These are phyloP conservation scores for Fabriciana adippe DNA, from an alignment of 2,888 invertebrate species.

Conservation along the genomic window DNA sequence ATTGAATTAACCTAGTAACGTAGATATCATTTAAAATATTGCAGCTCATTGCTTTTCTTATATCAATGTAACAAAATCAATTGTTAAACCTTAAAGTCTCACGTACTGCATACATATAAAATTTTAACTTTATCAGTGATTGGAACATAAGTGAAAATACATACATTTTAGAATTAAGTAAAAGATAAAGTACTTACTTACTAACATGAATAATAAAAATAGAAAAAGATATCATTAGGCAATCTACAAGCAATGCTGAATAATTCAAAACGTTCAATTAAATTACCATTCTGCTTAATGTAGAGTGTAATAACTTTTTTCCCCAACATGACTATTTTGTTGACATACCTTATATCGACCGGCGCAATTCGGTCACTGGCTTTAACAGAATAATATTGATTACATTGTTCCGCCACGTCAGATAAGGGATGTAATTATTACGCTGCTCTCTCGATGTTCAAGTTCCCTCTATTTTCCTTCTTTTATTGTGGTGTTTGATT, in stretches of 20 bases:
- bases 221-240: too few relatives aligned
- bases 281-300: background rate
- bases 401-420: conserved; percentile 15
- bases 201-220: too few relatives aligned
- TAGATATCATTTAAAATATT: too few relatives aligned
- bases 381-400: conserved; percentile 55
- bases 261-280: background rate
- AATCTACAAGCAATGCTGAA: background rate
- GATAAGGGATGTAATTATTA: conserved; percentile 8
- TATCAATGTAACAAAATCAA: too few relatives aligned
- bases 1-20: too few relatives aligned
- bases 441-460: conserved; percentile 7
- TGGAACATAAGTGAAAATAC: too few relatives aligned
- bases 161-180: too few relatives aligned
- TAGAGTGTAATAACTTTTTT: background rate
- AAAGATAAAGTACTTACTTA: too few relatives aligned
- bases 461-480: background rate
- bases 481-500: background rate
- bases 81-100: too few relatives aligned
- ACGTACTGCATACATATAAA: too few relatives aligned
- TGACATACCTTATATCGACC: conserved; percentile 6
- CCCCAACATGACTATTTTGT: background rate
- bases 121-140: too few relatives aligned
- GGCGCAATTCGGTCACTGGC: conserved; percentile 45
- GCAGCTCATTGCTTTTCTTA: too few relatives aligned